Evolutionary conservation across 2,888 invertebrate genomes (phyloP).

Genomic region (Operophtera brumata): DNA sequence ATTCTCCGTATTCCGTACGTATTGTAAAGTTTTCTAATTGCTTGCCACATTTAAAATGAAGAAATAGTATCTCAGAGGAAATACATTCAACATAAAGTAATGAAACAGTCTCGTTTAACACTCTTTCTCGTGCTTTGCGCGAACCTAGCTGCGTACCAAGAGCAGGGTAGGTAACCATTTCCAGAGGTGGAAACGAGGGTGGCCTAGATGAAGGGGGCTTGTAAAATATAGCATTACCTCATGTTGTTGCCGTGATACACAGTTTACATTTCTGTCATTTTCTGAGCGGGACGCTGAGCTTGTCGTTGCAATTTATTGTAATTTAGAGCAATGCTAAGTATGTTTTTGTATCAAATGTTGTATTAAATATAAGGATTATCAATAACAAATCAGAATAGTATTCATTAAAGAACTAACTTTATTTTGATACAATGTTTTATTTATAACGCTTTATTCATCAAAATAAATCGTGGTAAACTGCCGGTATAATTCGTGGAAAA

Average conservation of each 20-base stretch:
- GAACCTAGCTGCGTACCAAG: constrained; percentile 38
- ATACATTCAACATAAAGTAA: constrained; percentile 39
- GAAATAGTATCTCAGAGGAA: constrained; percentile 21
- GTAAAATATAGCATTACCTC: constrained; percentile 42
- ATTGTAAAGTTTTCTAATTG: neutral
- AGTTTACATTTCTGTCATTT: too few relatives aligned
- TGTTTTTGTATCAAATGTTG: too few relatives aligned
- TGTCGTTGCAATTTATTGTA: too few relatives aligned
- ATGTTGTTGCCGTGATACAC: constrained; percentile 30
- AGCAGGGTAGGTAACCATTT: constrained; percentile 59
- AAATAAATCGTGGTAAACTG: too few relatives aligned
- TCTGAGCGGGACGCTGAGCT: too few relatives aligned
- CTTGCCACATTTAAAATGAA: constrained; percentile 13
- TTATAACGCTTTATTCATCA: too few relatives aligned
- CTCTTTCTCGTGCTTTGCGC: constrained; percentile 45
- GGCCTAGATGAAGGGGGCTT: constrained; percentile 48
- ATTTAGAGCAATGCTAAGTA: too few relatives aligned
- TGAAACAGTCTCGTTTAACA: constrained; percentile 45
- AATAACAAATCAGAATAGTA: too few relatives aligned
- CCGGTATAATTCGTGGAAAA: too few relatives aligned
- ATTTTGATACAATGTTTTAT: too few relatives aligned
- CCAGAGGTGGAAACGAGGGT: constrained; percentile 54
- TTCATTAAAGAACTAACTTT: too few relatives aligned
- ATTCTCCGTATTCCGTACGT: neutral
- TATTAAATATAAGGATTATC: too few relatives aligned